These are phyloP conservation scores for Clupea harengus DNA, from an alignment of 2,113 vertebrate genomes.

Conservation along the genomic window DNA sequence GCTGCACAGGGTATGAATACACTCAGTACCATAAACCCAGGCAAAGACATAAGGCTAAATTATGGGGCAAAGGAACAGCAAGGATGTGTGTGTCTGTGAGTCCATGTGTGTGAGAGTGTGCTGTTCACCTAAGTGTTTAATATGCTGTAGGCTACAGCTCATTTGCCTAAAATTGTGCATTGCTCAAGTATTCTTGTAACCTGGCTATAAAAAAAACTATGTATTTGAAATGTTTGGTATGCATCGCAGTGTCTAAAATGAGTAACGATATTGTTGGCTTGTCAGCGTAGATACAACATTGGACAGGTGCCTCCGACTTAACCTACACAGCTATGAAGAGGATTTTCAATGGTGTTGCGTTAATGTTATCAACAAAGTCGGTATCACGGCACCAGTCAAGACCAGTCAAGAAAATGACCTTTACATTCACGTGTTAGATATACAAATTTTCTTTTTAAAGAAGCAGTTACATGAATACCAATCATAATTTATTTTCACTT, in stretches of 20 bases:
- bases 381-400: not conserved
- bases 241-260: not conserved
- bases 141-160: not conserved
- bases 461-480: not conserved
- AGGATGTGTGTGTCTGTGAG: not conserved
- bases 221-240: not conserved
- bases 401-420: not conserved
- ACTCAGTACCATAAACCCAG: not conserved
- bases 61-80: not conserved
- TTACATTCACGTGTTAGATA: not conserved
- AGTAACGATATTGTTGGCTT: not conserved
- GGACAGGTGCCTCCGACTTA: not conserved
- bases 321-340: not conserved
- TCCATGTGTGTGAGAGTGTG: not conserved
- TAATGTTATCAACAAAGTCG: too few relatives aligned
- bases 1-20: not conserved
- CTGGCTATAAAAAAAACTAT: not conserved
- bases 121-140: too few relatives aligned
- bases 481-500: not conserved
- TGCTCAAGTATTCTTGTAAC: not conserved
- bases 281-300: not conserved
- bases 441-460: not conserved
- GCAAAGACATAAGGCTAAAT: not conserved
- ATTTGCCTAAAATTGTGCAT: not conserved
- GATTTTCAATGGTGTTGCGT: not conserved